A percentile compares a stretch with the other conserved stretches of the same genome.
These are phyloP conservation scores for Lacanobia wlatinum DNA, from an alignment of 2,888 invertebrate species.

Conservation along the genomic window DNA sequence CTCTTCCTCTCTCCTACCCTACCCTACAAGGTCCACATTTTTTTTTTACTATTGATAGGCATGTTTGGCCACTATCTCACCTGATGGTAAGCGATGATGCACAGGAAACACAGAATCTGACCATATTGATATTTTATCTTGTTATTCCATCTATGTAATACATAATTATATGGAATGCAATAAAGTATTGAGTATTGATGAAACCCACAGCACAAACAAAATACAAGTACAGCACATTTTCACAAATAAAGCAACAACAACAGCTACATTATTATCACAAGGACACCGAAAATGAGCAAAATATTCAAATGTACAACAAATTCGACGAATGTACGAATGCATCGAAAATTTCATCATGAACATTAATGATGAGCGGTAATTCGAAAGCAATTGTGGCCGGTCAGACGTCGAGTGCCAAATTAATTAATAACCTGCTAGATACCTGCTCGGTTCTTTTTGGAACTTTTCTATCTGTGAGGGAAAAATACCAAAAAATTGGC, in stretches of 20 bases:
- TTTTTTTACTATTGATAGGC: too few relatives aligned
- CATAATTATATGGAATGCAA: too few relatives aligned
- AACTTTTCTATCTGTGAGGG: constrained; percentile 6
- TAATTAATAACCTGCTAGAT: constrained; percentile 63
- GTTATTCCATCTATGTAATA: too few relatives aligned
- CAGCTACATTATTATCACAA: not conserved
- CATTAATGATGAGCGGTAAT: constrained; percentile 56
- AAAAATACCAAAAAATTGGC: not conserved
- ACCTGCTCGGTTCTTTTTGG: constrained; percentile 36
- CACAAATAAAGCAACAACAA: not conserved
- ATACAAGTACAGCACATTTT: too few relatives aligned
- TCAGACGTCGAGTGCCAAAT: constrained; percentile 58
- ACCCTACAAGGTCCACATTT: too few relatives aligned
- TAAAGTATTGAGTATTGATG: too few relatives aligned
- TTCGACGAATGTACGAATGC: constrained; percentile 6
- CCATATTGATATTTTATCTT: too few relatives aligned
- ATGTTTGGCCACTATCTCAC: too few relatives aligned
- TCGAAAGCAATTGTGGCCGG: constrained; percentile 60
- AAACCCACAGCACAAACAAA: too few relatives aligned
- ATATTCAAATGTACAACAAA: constrained; percentile 3
- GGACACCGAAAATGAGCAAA: constrained; percentile 23
- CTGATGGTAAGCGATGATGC: too few relatives aligned
- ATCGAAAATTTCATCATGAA: constrained; percentile 37
- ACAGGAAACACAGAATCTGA: too few relatives aligned
- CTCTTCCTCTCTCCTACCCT: too few relatives aligned